Conservation (phyloP, 2,797 vertebrate genomes). For the Phaenicophaeus curvirostris region DNA sequence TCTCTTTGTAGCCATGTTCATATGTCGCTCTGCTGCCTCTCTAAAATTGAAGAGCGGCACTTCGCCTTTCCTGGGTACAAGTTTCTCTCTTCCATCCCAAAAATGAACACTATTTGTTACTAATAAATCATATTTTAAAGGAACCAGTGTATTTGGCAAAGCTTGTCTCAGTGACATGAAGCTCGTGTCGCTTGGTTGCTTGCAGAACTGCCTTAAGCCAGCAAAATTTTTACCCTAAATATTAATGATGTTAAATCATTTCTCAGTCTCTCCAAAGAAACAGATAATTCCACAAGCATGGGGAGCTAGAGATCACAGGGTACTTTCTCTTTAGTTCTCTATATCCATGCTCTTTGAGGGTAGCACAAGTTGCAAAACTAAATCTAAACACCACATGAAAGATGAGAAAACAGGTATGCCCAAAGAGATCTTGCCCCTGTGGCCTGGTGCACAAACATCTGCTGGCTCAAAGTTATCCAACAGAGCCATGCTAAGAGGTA, state of each 20-base stretch:
- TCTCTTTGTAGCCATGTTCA: neutral
- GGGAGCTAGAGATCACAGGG: neutral
- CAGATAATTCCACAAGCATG: neutral
- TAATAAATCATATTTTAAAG: neutral
- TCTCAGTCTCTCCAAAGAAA: neutral
- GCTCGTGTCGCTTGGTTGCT: neutral
- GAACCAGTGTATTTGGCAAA: neutral
- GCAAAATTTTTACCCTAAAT: neutral
- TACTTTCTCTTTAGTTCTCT: neutral
- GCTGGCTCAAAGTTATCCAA: neutral
- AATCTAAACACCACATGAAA: neutral
- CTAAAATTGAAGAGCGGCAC: neutral
- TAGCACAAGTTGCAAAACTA: neutral
- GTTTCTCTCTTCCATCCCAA: neutral
- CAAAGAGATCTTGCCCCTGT: neutral
- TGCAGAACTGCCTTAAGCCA: slow-evolving; percentile 7
- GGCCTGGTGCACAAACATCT: neutral
- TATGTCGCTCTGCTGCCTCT: neutral
- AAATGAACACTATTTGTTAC: neutral
- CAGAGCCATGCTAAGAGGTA: neutral
- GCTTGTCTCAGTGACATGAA: neutral
- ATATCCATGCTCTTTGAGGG: neutral
- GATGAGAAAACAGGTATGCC: neutral
- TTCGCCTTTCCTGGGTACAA: neutral
- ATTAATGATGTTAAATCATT: slow-evolving; percentile 30